phyloP scores from a whole-genome alignment of 2,797 vertebrate genomes.

The Siniperca obscura region DNA sequence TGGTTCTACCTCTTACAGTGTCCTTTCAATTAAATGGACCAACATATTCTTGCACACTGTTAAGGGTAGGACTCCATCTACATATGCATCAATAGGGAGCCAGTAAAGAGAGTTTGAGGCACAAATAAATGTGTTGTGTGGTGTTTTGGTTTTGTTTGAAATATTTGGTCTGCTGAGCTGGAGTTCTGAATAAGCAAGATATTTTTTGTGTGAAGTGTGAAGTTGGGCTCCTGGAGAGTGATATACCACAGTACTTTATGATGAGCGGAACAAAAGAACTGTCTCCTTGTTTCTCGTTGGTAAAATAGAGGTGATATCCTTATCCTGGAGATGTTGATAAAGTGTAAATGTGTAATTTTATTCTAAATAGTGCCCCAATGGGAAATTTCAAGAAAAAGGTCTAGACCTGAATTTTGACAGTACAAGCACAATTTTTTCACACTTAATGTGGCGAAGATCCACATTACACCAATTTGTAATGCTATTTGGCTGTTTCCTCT shows the following conservation, averaged over 20 bases:
- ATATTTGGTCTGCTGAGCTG: conserved; percentile 33
- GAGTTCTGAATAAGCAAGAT: conserved; percentile 27
- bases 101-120: conserved; percentile 33
- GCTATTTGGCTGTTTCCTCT: neutral
- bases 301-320: conserved; percentile 16
- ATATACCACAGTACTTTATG: conserved; percentile 6
- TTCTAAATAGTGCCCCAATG: neutral
- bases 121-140: conserved; percentile 10
- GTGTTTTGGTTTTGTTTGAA: conserved; percentile 41
- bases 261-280: conserved; percentile 13
- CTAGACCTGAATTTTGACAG: neutral
- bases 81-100: conserved; percentile 26
- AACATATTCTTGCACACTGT: conserved; percentile 39
- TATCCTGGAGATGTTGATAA: conserved; percentile 36
- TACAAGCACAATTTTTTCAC: neutral
- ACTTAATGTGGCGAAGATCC: neutral
- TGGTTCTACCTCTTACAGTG: conserved; percentile 23
- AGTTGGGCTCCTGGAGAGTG: conserved; percentile 15
- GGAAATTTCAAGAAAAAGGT: neutral
- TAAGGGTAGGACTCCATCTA: conserved; percentile 23
- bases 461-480: neutral
- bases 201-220: conserved; percentile 12
- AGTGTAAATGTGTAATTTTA: conserved; percentile 26
- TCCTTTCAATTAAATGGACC: conserved; percentile 58
- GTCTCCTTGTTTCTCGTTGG: conserved; percentile 7